A percentile compares a stretch with the other conserved stretches of the same genome.
These are phyloP conservation scores for Spea bombifrons DNA, from an alignment of 2,113 vertebrate species.

Conservation along the genomic window DNA sequence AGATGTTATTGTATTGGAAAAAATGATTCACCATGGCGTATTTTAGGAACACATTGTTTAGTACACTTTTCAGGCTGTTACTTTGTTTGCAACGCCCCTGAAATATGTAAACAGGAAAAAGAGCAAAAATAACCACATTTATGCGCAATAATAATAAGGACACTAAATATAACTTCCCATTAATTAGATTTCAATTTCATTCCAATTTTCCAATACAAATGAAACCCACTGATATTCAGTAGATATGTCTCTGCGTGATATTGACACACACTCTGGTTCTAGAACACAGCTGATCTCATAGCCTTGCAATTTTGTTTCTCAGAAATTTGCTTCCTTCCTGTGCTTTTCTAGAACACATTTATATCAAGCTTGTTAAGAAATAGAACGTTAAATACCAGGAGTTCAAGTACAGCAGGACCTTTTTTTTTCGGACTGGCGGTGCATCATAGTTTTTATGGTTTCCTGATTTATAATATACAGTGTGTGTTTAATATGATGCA, in stretches of 20 bases:
- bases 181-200: neutral
- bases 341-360: neutral
- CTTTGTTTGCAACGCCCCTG: neutral
- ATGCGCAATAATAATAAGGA: neutral
- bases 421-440: neutral
- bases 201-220: neutral
- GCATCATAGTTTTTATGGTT: neutral
- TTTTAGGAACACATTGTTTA: conserved; percentile 25
- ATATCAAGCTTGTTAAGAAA: neutral
- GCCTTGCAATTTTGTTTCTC: neutral
- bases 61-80: neutral
- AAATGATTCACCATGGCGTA: conserved; percentile 37
- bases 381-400: neutral
- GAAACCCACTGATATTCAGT: neutral
- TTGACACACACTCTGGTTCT: neutral
- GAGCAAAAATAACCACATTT: conserved; percentile 2
- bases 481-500: no score
- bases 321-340: neutral
- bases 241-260: neutral
- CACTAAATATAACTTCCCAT: neutral
- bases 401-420: neutral
- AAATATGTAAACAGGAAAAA: conserved; percentile 21
- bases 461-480: no score
- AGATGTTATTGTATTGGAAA: conserved; percentile 28
- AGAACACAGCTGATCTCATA: neutral